phyloP scores from a whole-genome alignment of 2,888 invertebrate genomes.

The Brachylomia viminalis region DNA sequence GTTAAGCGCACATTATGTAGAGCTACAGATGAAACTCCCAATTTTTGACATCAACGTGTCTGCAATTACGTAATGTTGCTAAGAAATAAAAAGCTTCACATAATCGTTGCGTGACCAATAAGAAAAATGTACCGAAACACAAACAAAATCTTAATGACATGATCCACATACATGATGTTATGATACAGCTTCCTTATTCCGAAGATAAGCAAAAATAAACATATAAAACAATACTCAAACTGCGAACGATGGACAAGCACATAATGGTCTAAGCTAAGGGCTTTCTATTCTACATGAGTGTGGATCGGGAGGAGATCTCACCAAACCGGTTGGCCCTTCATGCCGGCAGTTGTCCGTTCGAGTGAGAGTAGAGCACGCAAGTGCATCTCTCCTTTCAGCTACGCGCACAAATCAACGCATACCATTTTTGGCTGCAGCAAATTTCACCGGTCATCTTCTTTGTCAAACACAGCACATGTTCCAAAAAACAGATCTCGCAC shows the following conservation, averaged over 20 bases:
- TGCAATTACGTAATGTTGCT: constrained; percentile 60
- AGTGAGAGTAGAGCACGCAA: constrained; percentile 80
- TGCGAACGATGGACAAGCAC: constrained; percentile 47
- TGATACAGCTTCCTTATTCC: constrained; percentile 31
- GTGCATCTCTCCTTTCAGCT: constrained; percentile 85
- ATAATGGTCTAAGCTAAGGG: constrained; percentile 66
- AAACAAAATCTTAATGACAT: constrained; percentile 42
- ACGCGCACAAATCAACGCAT: constrained; percentile 81
- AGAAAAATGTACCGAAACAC: constrained; percentile 45
- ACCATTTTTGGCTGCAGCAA: constrained; percentile 83
- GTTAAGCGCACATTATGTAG: constrained; percentile 42
- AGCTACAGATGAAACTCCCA: constrained; percentile 44
- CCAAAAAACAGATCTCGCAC: constrained; percentile 73
- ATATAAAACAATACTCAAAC: constrained; percentile 60
- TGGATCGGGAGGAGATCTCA: constrained; percentile 83
- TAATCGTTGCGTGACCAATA: constrained; percentile 33
- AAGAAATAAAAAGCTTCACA: constrained; percentile 56
- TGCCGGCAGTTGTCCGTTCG: constrained; percentile 80
- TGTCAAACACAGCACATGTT: constrained; percentile 84
- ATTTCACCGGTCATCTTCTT: constrained; percentile 86
- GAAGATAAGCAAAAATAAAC: constrained; percentile 38
- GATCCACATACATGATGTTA: constrained; percentile 33
- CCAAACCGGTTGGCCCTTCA: constrained; percentile 90
- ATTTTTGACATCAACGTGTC: constrained; percentile 37
- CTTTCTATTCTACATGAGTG: constrained; percentile 75